Percentiles rank a stretch among this genome's conserved stretches.
These are phyloP conservation scores for Tiliacea aurago DNA, from an alignment of 2,888 invertebrate genomes.

Conservation along the genomic window DNA sequence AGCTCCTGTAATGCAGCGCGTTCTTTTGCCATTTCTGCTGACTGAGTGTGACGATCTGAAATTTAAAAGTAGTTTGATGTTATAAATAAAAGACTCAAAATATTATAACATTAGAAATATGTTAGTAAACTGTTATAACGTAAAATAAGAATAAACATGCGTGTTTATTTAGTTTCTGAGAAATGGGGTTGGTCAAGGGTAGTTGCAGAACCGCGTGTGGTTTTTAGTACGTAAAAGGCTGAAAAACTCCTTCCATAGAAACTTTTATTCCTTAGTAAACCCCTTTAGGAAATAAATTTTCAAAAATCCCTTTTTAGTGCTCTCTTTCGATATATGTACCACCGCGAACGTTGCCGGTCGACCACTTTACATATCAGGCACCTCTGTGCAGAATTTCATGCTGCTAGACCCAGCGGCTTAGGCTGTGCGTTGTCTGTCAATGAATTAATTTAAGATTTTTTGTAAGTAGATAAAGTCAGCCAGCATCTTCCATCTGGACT, in stretches of 20 bases:
- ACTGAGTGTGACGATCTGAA: constrained; percentile 79
- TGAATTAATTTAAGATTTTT: not conserved
- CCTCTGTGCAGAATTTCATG: not conserved
- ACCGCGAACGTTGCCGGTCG: too few relatives aligned
- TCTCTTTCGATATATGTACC: not conserved
- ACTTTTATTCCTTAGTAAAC: not conserved
- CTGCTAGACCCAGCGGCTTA: not conserved
- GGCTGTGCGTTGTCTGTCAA: not conserved
- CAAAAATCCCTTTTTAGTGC: not conserved
- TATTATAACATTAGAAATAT: not conserved
- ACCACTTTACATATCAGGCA: too few relatives aligned
- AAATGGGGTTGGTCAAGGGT: not conserved
- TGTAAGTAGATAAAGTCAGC: not conserved
- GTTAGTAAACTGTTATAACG: not conserved
- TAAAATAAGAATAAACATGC: not conserved
- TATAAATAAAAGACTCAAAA: not conserved
- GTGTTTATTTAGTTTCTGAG: not conserved
- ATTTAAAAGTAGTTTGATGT: not conserved
- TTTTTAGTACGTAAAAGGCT: not conserved
- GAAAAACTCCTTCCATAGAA: not conserved
- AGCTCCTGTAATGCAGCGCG: constrained; percentile 90
- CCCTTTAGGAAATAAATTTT: not conserved
- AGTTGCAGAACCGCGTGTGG: not conserved
- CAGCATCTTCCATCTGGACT: not conserved
- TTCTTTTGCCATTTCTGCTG: constrained; percentile 81